Base-by-base conservation (phyloP, 2,888 invertebrate genomes). In the Endotricha flammealis region DNA sequence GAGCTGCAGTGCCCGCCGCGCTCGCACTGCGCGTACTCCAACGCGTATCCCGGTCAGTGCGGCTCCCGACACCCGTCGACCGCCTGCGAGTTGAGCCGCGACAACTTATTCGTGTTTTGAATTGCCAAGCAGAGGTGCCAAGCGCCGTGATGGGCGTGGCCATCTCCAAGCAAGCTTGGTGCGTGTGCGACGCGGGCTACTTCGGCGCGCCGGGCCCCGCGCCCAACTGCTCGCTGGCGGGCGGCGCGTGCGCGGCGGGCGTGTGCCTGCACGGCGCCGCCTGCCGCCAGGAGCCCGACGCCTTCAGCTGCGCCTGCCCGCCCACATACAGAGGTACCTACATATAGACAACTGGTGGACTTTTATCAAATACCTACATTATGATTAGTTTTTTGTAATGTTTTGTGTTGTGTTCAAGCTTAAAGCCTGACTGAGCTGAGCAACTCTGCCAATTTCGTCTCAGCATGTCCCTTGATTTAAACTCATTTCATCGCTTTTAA, bases 211-310 rank as follows among this genome's bases (percentile, higher is more conserved):
- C 82, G 1, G 81, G 81, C 1, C 35, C 48, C 41, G 20, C 78
- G 0, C 82, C 85, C 7, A 76, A 77, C 70, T 87, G 87, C 64
- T 57, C 66, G 22, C 37, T 61, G 9, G 43, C 57, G 45, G 73
- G 87, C 47, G 65, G 67, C 32, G 86, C 81, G 50, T 95, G 95
- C 71, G 88, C 88, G 44, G 90, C 88, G 27, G 90, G 90, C 64
- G 93, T 91, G 25, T 95, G 95, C 61, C 86, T 87, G 44, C 92
- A 95, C 73, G 93, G 93, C 0, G 95, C 91, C 38, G 88, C 89
- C n/a, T 95, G 95, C 75, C 57, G 83, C 45, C 80, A 75, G 33
- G 85, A 83, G 20, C 32, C 55, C 36, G 88, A 83, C 71, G 79
- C 87, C 44, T 90, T 91, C 73, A 91, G 92, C 71, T 94, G 94